Base-by-base conservation (phyloP, 2,888 invertebrate species). In the Drosophila rellima region DNA sequence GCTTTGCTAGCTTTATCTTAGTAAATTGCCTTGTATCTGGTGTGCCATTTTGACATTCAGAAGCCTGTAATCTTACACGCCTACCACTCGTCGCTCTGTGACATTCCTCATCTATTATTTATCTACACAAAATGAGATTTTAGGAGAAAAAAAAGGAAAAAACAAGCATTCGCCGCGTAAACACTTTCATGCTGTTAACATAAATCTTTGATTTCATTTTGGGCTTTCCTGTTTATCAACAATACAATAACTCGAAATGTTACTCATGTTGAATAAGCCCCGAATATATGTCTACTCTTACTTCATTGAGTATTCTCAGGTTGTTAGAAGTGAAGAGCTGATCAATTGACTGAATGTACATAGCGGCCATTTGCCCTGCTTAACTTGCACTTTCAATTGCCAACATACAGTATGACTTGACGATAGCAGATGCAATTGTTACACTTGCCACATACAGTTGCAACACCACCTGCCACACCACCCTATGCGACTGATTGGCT, bases 201-300 rank as follows among this genome's bases (percentile, higher is more conserved):
- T 82, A 70, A 82, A 82, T 82, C 68, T 64, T 80, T 80, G 57
- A 78, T 68, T 55, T 63, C 20, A 62, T 66, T 77, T 55, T 29
- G 18, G 23, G 26, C 4, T 48, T 35, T 45, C 18, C 39, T 15
- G 11, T 11, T 29, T 33, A 13, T 29, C 6, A 5, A 17, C 17
- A 11, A 17, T 18, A 3, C 1, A 1, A 10, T 17, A n/a, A n/a
- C n/a, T n/a, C n/a, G n/a, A n/a, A n/a, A n/a, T 47, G 29, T 26
- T 26, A 15, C 10, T n/a, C 6, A 11, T 31, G 47, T 31, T 33
- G 33, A 13, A n/a, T 23, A 15, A 8, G 10, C 8, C 31, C 26
- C 8, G 7, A 11, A 15, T 4, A 20, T 7, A 6, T 26, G 26
- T 39, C 39, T 20, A 13, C 11, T 11, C 63, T 2, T 33, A 42